Evolutionary conservation across 2,888 invertebrate genomes (phyloP), one percentile per base, ranked within the genome.

Genomic region (Listrodromus nycthemerus): DNA sequence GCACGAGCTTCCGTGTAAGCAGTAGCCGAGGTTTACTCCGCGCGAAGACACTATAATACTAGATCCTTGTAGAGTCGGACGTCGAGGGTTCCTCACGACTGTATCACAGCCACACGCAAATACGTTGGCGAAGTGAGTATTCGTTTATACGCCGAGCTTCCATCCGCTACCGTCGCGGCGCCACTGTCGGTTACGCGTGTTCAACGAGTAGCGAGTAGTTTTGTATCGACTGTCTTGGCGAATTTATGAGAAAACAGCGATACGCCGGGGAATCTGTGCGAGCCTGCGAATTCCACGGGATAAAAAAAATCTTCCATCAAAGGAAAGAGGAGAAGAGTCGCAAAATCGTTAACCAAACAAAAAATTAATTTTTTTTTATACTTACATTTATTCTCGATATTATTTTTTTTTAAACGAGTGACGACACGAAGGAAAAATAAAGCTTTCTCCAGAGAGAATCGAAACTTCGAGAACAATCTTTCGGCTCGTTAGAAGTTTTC

Each of bases 51-150:
- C 21, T 21, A 21, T 63, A 50, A 74, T 63, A 63, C 13, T 65
- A 76, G 37, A 66, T 76, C n/a, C 76, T 76, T 33, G 41, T 76
- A 55, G 37, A 67, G 55, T 66, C 66, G 55, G 30, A 55, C 66
- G 55, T 75, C 37, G 65, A 50, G 65, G 16, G 61, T 61, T 30
- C 45, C 66, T 13, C 48, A 6, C 16, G 27, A n/a, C 33, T 67
- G 16, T 2, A 41, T 45, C 24, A 19, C 27, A 24, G 52, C 37
- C 50, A 50, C 50, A 3, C 58, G 50, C n/a, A 21, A 37, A 16
- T 41, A 41, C 37, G 63, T 6, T 50, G 45, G 58, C 27, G n/a
- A 45, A 69, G 45, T 61, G 58, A 69, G 61, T 69, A 61, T 77
- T 19, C 37, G n/a, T 67, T 41, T 41, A 50, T 52, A 41, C 69